Evolutionary conservation across 2,113 vertebrate species (phyloP).

Genomic region (Macheiramphus alcinus): DNA sequence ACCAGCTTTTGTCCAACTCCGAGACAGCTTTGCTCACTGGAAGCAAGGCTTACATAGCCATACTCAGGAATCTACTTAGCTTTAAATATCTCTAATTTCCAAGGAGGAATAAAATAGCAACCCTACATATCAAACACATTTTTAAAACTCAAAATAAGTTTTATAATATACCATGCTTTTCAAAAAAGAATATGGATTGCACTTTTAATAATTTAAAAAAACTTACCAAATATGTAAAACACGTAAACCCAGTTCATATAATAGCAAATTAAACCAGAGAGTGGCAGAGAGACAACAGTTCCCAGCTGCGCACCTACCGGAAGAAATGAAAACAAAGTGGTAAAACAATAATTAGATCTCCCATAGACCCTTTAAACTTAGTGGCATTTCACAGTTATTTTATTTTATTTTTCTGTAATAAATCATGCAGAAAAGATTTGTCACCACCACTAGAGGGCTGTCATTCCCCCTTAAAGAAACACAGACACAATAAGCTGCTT

Average conservation of each 20-base stretch:
- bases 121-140: fast-evolving
- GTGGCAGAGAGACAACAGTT: slow-evolving; percentile 90
- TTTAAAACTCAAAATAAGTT: not conserved
- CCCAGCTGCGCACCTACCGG: slow-evolving; percentile 88
- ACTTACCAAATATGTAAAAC: slow-evolving; percentile 96
- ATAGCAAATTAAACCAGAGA: slow-evolving; percentile 93
- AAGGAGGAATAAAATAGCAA: not conserved
- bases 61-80: not conserved
- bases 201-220: not conserved
- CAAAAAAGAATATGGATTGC: not conserved
- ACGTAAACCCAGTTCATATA: slow-evolving; percentile 94
- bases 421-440: not conserved
- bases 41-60: not conserved
- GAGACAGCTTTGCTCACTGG: not conserved
- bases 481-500: not conserved
- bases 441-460: not conserved
- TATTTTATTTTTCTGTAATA: not conserved
- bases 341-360: not conserved
- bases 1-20: not conserved
- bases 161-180: not conserved
- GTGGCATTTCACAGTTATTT: not conserved
- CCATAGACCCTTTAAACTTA: not conserved
- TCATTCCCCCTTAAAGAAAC: not conserved
- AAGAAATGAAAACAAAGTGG: not conserved
- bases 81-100: not conserved